These are phyloP conservation scores for Rhipidura dahli DNA, from an alignment of 2,113 vertebrate species.

Conservation along the genomic window DNA sequence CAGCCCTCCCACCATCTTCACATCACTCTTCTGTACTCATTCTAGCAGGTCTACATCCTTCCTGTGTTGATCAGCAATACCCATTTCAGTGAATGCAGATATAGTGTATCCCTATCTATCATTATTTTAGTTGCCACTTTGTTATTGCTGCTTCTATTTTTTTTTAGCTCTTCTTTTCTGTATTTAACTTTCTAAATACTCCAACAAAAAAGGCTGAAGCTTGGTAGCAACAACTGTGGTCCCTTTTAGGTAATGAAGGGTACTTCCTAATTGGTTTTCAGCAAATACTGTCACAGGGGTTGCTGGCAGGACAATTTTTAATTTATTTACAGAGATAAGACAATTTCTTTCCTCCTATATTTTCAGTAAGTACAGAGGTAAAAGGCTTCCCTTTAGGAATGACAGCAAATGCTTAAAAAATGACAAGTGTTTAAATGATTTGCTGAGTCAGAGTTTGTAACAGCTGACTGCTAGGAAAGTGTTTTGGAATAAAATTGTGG, in stretches of 20 bases:
- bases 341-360: background rate
- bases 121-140: background rate
- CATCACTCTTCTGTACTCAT: background rate
- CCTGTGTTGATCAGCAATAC: background rate
- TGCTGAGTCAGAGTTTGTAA: background rate
- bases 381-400: background rate
- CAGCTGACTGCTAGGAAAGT: background rate
- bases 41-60: background rate
- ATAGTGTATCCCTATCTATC: background rate
- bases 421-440: background rate
- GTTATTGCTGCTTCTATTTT: background rate
- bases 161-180: background rate
- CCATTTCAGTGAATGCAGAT: background rate
- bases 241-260: background rate
- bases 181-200: background rate
- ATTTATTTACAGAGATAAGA: background rate
- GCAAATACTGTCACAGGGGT: background rate
- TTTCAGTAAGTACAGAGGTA: background rate
- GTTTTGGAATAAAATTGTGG: background rate
- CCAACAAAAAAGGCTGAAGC: background rate
- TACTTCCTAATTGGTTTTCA: background rate
- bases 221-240: background rate
- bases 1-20: background rate
- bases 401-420: background rate
- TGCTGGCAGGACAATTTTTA: background rate